Percentiles rank a stretch among this genome's conserved stretches.
phyloP scores from a whole-genome alignment of 2,888 invertebrate species.

The Melanostoma mellinum region DNA sequence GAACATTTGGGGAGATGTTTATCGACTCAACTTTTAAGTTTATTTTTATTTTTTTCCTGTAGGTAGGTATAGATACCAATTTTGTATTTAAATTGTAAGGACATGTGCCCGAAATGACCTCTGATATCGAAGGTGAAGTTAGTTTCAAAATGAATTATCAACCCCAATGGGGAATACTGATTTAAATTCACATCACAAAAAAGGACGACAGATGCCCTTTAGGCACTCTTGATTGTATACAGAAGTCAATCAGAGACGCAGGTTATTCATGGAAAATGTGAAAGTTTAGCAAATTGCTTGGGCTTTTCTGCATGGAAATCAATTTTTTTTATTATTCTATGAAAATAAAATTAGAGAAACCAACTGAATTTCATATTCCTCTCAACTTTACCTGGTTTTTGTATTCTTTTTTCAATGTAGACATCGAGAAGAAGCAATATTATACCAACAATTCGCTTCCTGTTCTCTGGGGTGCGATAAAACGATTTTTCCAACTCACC shows the following conservation, averaged over 20 bases:
- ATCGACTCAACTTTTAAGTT: constrained; percentile 33
- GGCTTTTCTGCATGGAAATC: too few species aligned
- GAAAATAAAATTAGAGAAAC: constrained; percentile 2
- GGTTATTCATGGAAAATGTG: constrained; percentile 29
- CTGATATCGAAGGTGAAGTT: constrained; percentile 9
- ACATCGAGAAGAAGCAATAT: not conserved
- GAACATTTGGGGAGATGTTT: constrained; percentile 30
- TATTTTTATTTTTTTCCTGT: constrained; percentile 6
- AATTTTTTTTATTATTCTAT: too few species aligned
- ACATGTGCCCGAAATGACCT: constrained; percentile 9
- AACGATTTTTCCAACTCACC: constrained; percentile 48
- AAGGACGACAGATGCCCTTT: constrained; percentile 38
- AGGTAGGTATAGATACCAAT: constrained; percentile 3
- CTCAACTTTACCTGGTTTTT: not conserved
- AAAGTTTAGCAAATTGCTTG: constrained; percentile 27
- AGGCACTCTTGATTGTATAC: constrained; percentile 34
- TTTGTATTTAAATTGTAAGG: not conserved
- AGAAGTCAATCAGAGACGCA: constrained; percentile 14
- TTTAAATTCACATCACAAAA: constrained; percentile 17
- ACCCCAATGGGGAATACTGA: constrained; percentile 34
- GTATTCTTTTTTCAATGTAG: not conserved
- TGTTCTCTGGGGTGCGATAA: constrained; percentile 19
- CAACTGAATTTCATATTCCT: not conserved
- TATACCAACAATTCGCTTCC: constrained; percentile 9
- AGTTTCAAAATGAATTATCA: constrained; percentile 29